Percentiles rank a stretch among this genome's conserved stretches.
Conservation (phyloP, 2,113 vertebrate species). For the Saguinus imperator region DNA sequence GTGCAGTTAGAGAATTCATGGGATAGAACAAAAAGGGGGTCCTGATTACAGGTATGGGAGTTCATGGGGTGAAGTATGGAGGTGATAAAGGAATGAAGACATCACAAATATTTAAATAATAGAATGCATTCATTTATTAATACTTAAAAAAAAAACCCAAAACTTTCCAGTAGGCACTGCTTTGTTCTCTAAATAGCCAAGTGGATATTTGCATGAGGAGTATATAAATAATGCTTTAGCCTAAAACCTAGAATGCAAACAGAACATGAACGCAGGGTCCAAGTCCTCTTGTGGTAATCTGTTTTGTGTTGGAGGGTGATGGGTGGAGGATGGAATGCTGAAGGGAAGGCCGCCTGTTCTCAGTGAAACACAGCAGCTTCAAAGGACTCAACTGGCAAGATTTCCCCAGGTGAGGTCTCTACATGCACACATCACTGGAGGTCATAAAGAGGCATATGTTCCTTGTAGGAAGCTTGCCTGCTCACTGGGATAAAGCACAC, state of each 20-base stretch:
- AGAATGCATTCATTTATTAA: not conserved
- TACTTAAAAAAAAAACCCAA: not conserved
- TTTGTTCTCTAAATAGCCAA: not conserved
- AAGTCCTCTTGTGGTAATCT: not conserved
- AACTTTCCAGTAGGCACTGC: not conserved
- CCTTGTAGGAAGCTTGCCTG: not conserved
- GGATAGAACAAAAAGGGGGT: not conserved
- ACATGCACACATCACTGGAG: not conserved
- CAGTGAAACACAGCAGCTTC: not conserved
- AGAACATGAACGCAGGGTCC: not conserved
- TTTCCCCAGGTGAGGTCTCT: not conserved
- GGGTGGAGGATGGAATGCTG: not conserved
- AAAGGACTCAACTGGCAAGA: not conserved
- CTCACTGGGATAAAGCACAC: not conserved
- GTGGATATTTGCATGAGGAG: not conserved
- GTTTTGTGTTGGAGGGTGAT: not conserved
- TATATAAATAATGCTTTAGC: not conserved
- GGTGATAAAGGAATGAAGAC: not conserved
- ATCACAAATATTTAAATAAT: not conserved
- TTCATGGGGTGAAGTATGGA: not conserved
- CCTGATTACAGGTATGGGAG: not conserved
- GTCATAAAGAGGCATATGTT: not conserved
- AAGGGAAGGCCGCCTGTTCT: not conserved
- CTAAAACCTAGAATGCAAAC: constrained; percentile 18
- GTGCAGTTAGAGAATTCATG: not conserved